Percentiles rank a stretch among this genome's conserved stretches.
Evolutionary conservation across 2,888 invertebrate genomes (phyloP).

Genomic region (Pseudococcus jackbeardsleyi): DNA sequence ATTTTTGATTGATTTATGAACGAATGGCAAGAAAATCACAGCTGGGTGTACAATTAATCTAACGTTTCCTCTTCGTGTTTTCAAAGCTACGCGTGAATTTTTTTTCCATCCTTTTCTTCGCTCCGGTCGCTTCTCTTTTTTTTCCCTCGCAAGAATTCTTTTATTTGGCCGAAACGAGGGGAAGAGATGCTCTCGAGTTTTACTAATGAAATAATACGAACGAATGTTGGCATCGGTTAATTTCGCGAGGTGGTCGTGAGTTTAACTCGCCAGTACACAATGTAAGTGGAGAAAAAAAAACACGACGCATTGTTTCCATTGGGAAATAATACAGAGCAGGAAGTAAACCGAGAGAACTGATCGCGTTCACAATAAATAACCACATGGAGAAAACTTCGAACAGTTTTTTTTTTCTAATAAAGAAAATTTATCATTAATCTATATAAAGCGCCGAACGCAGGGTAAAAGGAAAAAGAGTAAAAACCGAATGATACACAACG

Average conservation of each 20-base stretch:
- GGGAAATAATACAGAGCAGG: not conserved
- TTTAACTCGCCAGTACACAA: too few relatives aligned
- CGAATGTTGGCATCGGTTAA: constrained; percentile 60
- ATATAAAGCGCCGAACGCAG: not conserved
- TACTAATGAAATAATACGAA: constrained; percentile 55
- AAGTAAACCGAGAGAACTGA: not conserved
- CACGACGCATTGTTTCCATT: not conserved
- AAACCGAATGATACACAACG: not conserved
- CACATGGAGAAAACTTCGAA: constrained; percentile 9
- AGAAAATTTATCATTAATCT: constrained; percentile 52
- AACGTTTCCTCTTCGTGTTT: constrained; percentile 46
- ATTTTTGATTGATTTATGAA: constrained; percentile 65
- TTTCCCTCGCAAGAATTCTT: not conserved
- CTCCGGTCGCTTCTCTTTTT: not conserved
- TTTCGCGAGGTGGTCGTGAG: not conserved
- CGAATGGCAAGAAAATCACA: constrained; percentile 62
- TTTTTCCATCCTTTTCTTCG: constrained; percentile 17
- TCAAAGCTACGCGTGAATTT: constrained; percentile 9
- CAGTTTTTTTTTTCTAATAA: constrained; percentile 38
- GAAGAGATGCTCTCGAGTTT: not conserved
- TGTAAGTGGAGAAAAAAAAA: too few relatives aligned
- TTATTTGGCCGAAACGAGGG: not conserved
- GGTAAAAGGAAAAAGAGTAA: not conserved
- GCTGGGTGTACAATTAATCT: constrained; percentile 65
- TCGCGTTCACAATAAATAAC: constrained; percentile 38